Evolutionary conservation across 2,888 invertebrate genomes (phyloP).

Genomic region (Tetanocera ferruginea): DNA sequence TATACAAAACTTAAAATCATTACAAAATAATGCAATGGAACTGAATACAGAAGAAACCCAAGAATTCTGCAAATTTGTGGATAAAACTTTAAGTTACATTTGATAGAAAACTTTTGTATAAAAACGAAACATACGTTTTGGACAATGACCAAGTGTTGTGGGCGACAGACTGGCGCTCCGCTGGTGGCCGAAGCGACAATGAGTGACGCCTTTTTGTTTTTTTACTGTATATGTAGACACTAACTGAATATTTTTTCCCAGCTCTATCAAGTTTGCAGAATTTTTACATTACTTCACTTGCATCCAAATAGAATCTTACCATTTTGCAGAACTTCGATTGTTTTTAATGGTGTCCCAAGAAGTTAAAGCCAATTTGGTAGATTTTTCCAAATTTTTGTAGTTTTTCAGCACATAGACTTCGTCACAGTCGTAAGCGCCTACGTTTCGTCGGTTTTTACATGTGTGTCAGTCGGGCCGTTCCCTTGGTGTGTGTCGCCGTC

Average conservation of each 20-base stretch:
- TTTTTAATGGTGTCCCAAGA: slow-evolving; percentile 8
- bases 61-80: not conserved
- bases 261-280: not conserved
- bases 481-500: slow-evolving; percentile 30
- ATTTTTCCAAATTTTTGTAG: slow-evolving; percentile 20
- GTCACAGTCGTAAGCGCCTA: slow-evolving; percentile 46
- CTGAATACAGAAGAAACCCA: not conserved
- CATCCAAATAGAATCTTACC: slow-evolving; percentile 27
- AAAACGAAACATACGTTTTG: not conserved
- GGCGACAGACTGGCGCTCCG: not conserved
- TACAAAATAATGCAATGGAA: too few relatives aligned
- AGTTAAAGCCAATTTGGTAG: slow-evolving; percentile 2
- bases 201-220: slow-evolving; percentile 46
- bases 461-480: slow-evolving; percentile 42
- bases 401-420: slow-evolving; percentile 49
- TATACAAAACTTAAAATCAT: too few relatives aligned
- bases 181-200: slow-evolving; percentile 46
- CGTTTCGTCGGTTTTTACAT: slow-evolving; percentile 44
- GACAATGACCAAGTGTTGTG: not conserved
- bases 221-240: not conserved
- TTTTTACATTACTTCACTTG: not conserved
- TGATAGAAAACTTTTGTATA: not conserved
- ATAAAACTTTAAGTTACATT: not conserved
- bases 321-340: slow-evolving; percentile 27
- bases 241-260: not conserved